These are phyloP conservation scores for Nansenia antarctica DNA, from an alignment of 2,113 vertebrate genomes.

Conservation along the genomic window DNA sequence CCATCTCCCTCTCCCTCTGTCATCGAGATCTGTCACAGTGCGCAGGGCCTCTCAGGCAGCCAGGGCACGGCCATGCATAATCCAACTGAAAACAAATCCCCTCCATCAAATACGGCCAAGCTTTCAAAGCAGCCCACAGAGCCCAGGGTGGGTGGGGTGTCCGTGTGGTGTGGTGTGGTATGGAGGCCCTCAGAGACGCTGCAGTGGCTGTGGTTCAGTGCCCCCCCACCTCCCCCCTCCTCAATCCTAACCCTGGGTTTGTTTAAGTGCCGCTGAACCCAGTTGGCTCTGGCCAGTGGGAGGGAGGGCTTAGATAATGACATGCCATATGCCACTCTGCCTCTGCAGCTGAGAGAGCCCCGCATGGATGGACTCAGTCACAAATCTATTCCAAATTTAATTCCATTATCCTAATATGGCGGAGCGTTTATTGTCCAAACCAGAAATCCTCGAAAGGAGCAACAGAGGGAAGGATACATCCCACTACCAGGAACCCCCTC, in stretches of 20 bases:
- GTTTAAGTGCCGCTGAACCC: constrained; percentile 74
- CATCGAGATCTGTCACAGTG: constrained; percentile 60
- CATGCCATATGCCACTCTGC: constrained; percentile 71
- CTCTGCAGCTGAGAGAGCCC: constrained; percentile 56
- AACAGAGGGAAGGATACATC: constrained; percentile 47
- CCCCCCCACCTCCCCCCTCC: constrained; percentile 40
- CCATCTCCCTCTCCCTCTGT: constrained; percentile 1
- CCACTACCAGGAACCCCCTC: constrained; percentile 56
- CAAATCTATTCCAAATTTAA: constrained; percentile 72
- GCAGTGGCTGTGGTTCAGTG: constrained; percentile 49
- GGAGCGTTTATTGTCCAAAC: constrained; percentile 63
- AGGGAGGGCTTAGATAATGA: constrained; percentile 62
- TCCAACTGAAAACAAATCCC: constrained; percentile 69
- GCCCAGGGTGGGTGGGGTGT: constrained; percentile 27
- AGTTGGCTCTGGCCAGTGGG: constrained; percentile 54
- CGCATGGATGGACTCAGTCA: constrained; percentile 54
- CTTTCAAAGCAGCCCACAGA: constrained; percentile 61
- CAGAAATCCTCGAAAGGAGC: constrained; percentile 59
- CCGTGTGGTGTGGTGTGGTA: constrained; percentile 36
- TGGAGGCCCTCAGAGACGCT: constrained; percentile 55
- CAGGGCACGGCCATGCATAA: constrained; percentile 64
- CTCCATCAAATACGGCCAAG: constrained; percentile 61
- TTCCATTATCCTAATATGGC: constrained; percentile 69
- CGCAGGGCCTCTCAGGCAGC: constrained; percentile 53
- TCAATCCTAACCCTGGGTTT: constrained; percentile 71